A percentile compares a stretch with the other conserved stretches of the same genome.
phyloP scores from a whole-genome alignment of 2,797 vertebrate genomes.

The Myioborus miniatus region DNA sequence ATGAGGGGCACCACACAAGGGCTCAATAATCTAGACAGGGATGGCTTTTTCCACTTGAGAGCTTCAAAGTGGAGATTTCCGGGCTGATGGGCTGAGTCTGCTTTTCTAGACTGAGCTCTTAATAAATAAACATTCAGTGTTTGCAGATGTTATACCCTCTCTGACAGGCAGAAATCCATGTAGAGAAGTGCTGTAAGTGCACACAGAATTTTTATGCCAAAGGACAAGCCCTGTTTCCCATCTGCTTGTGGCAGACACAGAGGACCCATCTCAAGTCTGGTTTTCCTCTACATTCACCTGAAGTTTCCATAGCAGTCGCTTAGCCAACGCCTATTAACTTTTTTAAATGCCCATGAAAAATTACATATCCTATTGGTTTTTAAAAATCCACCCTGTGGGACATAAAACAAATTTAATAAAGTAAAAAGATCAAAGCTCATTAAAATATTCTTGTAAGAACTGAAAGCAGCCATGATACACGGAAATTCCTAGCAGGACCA shows the following conservation, averaged over 20 bases:
- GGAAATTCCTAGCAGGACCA: background rate
- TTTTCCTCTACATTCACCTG: background rate
- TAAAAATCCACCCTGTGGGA: background rate
- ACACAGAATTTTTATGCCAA: background rate
- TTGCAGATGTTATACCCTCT: background rate
- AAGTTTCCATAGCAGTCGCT: background rate
- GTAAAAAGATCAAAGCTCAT: background rate
- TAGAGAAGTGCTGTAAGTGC: background rate
- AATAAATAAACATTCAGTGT: conserved; percentile 8
- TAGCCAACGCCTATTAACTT: background rate
- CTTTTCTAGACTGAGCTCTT: background rate
- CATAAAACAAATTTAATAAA: background rate
- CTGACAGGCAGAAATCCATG: background rate
- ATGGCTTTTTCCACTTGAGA: background rate
- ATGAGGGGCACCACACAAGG: background rate
- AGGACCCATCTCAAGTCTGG: background rate
- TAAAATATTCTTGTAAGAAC: background rate
- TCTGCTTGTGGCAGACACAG: background rate
- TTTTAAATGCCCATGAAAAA: background rate
- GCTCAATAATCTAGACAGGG: background rate
- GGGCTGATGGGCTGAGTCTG: background rate
- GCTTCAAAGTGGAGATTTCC: background rate
- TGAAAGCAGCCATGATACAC: background rate
- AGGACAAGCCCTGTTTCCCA: background rate
- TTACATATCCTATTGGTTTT: background rate